phyloP scores from a whole-genome alignment of 2,797 vertebrate genomes.

The Gymnodraco acuticeps region DNA sequence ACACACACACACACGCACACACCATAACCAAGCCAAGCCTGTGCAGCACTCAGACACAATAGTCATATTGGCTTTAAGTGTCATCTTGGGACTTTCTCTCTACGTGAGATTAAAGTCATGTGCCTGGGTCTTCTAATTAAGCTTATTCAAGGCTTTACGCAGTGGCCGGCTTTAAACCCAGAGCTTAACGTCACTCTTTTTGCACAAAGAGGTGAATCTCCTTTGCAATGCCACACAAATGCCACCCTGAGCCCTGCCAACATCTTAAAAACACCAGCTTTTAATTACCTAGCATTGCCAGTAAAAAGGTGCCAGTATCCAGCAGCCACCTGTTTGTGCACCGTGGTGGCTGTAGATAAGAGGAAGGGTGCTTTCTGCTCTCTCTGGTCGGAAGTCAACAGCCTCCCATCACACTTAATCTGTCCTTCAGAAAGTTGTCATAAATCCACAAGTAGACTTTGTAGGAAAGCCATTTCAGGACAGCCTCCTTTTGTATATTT shows the following conservation, averaged over 20 bases:
- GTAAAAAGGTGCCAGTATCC: constrained; percentile 34
- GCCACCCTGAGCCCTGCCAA: constrained; percentile 27
- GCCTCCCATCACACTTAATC: constrained; percentile 45
- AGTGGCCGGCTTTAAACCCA: constrained; percentile 66
- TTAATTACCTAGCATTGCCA: constrained; percentile 24
- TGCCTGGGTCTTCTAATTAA: constrained; percentile 77
- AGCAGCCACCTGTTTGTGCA: constrained; percentile 54
- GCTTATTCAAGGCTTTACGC: constrained; percentile 82
- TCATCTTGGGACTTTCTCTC: constrained; percentile 57
- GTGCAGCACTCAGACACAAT: constrained; percentile 19
- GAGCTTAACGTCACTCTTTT: constrained; percentile 62
- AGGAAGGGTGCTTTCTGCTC: constrained; percentile 45
- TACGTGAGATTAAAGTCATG: constrained; percentile 76
- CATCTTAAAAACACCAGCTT: constrained; percentile 41
- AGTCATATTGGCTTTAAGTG: constrained; percentile 18
- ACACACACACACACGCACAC: neutral
- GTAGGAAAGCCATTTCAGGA: neutral
- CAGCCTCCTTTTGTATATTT: constrained; percentile 26
- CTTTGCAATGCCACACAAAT: constrained; percentile 58
- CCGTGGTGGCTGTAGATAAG: constrained; percentile 40
- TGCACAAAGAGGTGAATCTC: constrained; percentile 68
- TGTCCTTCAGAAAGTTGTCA: constrained; percentile 33
- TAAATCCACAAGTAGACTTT: constrained; percentile 43
- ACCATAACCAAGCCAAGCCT: neutral
- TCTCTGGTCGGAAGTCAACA: constrained; percentile 48